Evolutionary conservation across 2,888 invertebrate genomes (phyloP).

Genomic region (Drosophila nigricruria): DNA sequence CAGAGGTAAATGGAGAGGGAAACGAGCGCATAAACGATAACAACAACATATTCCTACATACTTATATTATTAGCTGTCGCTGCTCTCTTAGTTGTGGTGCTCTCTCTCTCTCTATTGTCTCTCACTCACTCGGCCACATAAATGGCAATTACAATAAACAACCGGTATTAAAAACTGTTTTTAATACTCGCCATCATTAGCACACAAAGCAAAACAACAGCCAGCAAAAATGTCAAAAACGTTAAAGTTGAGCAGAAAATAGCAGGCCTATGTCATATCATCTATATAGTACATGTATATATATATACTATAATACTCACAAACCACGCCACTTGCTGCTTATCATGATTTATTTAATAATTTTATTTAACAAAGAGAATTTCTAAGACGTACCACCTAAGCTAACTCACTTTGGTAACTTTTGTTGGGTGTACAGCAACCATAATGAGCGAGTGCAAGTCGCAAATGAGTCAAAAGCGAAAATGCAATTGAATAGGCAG

Average conservation of each 20-base stretch:
- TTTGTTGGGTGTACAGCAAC: conserved; percentile 35
- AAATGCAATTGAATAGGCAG: conserved; percentile 1
- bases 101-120: conserved; percentile 26
- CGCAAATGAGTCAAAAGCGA: conserved; percentile 12
- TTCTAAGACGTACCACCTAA: not conserved
- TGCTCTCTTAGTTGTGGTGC: conserved; percentile 20
- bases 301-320: not conserved
- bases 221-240: conserved; percentile 27
- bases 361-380: not conserved
- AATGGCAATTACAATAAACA: conserved; percentile 67
- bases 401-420: not conserved
- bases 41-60: conserved; percentile 30
- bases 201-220: conserved; percentile 36
- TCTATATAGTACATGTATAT: no score
- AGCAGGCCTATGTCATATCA: no score
- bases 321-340: not conserved
- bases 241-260: not conserved
- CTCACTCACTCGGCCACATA: conserved; percentile 43
- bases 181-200: conserved; percentile 51
- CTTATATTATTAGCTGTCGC: conserved; percentile 16
- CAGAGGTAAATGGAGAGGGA: conserved; percentile 6
- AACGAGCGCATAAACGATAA: conserved; percentile 33
- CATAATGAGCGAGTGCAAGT: not conserved
- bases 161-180: conserved; percentile 72
- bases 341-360: not conserved